Conservation (phyloP, 2,888 invertebrate species). For the Pachymerium ferrugineum region DNA sequence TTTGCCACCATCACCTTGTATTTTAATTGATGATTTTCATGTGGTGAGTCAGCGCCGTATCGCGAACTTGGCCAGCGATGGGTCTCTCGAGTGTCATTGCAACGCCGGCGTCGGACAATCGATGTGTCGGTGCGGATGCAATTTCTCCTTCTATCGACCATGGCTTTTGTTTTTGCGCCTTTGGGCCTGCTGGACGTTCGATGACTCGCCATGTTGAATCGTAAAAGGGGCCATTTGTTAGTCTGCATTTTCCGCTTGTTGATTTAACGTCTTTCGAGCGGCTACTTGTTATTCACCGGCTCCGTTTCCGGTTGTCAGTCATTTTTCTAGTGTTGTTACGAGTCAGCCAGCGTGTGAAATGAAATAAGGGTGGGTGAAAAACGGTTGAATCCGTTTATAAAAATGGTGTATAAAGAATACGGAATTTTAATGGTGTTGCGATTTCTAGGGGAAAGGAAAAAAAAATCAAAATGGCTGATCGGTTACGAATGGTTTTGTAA, state of each 20-base stretch:
- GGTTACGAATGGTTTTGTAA: no score
- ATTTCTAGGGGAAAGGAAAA: no score
- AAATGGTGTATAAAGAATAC: no score
- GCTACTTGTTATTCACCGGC: conserved; percentile 14
- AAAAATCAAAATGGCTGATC: no score
- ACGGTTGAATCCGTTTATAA: background rate
- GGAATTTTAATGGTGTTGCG: no score
- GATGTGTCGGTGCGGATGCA: background rate
- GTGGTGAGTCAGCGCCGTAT: conserved; percentile 16
- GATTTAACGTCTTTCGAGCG: conserved; percentile 14
- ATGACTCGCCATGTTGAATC: conserved; percentile 14
- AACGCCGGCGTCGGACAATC: background rate
- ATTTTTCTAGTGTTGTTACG: conserved; percentile 11
- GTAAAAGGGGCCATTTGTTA: conserved; percentile 11
- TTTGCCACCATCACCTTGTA: background rate
- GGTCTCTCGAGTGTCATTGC: background rate
- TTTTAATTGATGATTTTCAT: conserved; percentile 12
- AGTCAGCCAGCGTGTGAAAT: background rate
- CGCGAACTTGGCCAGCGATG: background rate
- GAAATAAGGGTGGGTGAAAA: background rate
- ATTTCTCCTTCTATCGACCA: background rate
- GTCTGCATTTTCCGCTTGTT: conserved; percentile 13
- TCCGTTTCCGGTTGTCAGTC: conserved; percentile 9
- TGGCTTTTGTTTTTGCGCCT: background rate
- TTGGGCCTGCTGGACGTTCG: background rate